These are phyloP conservation scores for Megalops atlanticus DNA, from an alignment of 2,113 vertebrate genomes.

Conservation along the genomic window DNA sequence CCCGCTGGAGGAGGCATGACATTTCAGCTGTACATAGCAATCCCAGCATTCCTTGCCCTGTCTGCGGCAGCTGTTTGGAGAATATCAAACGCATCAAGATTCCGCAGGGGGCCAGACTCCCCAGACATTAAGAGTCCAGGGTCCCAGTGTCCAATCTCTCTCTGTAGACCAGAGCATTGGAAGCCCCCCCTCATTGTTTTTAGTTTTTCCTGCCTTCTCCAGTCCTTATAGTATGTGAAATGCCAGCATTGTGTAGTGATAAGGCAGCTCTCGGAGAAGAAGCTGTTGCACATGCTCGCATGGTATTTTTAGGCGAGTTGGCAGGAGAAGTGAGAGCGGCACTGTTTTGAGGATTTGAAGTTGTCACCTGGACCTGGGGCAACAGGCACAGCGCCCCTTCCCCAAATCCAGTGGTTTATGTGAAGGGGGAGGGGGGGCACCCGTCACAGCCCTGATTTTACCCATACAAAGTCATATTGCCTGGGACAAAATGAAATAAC, in stretches of 20 bases:
- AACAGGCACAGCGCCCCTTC: no score
- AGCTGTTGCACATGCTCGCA: not conserved
- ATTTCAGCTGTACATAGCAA: conserved; percentile 60
- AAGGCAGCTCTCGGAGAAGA: not conserved
- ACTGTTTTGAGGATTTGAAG: not conserved
- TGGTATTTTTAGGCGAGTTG: no score
- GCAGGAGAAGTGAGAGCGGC: no score
- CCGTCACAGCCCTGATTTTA: not conserved
- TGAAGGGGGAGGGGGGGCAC: not conserved
- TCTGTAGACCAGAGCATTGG: not conserved
- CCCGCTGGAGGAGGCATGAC: conserved; percentile 53
- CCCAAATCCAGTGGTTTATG: not conserved
- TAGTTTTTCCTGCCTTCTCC: conserved; percentile 9
- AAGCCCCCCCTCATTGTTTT: not conserved
- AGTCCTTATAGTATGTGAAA: not conserved
- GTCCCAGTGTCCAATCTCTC: conserved; percentile 22
- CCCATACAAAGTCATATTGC: conserved; percentile 25
- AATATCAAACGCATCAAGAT: conserved; percentile 57
- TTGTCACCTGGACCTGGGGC: not conserved
- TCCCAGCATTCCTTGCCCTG: conserved; percentile 56
- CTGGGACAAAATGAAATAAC: conserved; percentile 32
- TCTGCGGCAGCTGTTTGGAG: conserved; percentile 57
- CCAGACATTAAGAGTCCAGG: conserved; percentile 10
- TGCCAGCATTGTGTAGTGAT: no score
- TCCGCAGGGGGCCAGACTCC: conserved; percentile 29